Evolutionary conservation across 1,140 invertebrate species (phyloP).

Genomic region (Trichogramma pretiosum): DNA sequence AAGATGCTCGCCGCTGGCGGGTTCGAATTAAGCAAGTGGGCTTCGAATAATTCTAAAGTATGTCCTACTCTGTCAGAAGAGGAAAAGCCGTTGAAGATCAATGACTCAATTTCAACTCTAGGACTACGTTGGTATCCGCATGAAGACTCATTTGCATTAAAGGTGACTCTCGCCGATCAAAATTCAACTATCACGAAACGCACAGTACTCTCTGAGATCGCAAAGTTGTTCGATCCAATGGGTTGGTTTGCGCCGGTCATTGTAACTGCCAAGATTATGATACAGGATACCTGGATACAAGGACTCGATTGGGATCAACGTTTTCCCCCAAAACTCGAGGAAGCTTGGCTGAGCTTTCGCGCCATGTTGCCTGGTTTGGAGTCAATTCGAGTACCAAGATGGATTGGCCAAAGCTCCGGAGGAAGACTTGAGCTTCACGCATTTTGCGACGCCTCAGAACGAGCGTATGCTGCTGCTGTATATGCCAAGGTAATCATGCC

Average conservation of each 20-base stretch:
- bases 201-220: background rate
- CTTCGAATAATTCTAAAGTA: too few relatives aligned
- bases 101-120: too few relatives aligned
- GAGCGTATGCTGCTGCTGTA: background rate
- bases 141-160: background rate
- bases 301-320: background rate
- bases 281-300: background rate
- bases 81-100: too few relatives aligned
- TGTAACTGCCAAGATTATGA: background rate
- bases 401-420: background rate
- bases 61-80: too few relatives aligned
- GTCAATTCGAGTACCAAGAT: background rate
- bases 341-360: background rate
- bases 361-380: background rate
- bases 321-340: background rate
- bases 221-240: background rate
- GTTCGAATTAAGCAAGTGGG: too few relatives aligned
- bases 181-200: background rate
- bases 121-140: background rate
- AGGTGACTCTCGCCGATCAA: background rate
- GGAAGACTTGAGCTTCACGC: background rate
- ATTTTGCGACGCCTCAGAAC: background rate
- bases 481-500: too few relatives aligned
- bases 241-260: background rate
- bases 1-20: too few relatives aligned